These are phyloP conservation scores for Xyrauchen texanus DNA, from an alignment of 2,113 vertebrate genomes.

Conservation along the genomic window DNA sequence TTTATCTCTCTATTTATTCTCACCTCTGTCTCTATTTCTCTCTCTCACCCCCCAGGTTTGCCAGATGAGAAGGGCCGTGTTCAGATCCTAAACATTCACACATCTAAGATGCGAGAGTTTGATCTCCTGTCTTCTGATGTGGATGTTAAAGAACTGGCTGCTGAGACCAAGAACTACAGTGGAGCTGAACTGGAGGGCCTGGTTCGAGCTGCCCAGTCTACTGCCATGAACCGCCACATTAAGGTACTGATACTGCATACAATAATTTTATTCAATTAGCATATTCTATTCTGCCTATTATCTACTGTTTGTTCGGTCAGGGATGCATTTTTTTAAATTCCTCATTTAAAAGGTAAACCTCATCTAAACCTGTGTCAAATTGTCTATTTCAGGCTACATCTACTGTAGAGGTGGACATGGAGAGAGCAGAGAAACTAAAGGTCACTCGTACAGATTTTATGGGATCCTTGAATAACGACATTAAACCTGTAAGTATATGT, in stretches of 20 bases:
- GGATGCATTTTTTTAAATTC: too few species aligned
- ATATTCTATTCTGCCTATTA: background rate
- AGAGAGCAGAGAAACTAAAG: slow-evolving; percentile 92
- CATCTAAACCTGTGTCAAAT: background rate
- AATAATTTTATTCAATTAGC: too few species aligned
- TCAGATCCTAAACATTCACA: slow-evolving; percentile 97
- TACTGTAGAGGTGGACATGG: slow-evolving; percentile 98
- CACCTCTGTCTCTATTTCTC: background rate
- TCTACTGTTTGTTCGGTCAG: too few species aligned
- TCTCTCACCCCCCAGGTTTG: slow-evolving; percentile 74
- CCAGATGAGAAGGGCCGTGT: slow-evolving; percentile 94
- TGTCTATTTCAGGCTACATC: slow-evolving; percentile 81
- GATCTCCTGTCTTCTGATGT: slow-evolving; percentile 84
- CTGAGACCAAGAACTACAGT: slow-evolving; percentile 97
- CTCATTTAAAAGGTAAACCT: background rate
- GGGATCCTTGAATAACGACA: slow-evolving; percentile 93
- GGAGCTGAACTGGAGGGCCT: slow-evolving; percentile 95
- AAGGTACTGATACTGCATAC: slow-evolving; percentile 76
- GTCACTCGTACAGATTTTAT: slow-evolving; percentile 90
- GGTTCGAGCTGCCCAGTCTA: slow-evolving; percentile 95
- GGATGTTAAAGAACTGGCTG: slow-evolving; percentile 84
- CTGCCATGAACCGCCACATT: slow-evolving; percentile 98
- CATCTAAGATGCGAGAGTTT: slow-evolving; percentile 87
- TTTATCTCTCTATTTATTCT: background rate
- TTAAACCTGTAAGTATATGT: slow-evolving; percentile 86